Evolutionary conservation across 1,140 invertebrate genomes (phyloP).

Genomic region (Drosophila suzukii): DNA sequence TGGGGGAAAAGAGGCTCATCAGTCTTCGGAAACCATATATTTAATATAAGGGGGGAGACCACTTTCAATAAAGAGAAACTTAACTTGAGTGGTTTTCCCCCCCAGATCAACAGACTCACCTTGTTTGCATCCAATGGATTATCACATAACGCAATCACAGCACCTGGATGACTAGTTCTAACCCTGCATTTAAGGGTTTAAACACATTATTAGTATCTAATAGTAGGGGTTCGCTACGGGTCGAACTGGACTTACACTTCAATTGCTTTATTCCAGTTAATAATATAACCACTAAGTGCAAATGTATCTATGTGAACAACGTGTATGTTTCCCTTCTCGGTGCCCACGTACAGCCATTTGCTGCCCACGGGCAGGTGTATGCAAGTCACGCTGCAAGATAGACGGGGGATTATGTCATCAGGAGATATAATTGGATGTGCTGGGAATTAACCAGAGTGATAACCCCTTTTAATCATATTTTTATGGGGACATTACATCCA

Average conservation of each 20-base stretch:
- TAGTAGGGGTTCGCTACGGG: background rate
- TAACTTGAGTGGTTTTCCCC: background rate
- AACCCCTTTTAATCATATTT: too few species aligned
- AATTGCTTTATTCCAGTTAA: conserved; percentile 99
- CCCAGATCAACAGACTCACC: conserved; percentile 85
- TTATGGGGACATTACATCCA: background rate
- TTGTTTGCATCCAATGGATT: conserved; percentile 97
- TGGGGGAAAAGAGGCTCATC: background rate
- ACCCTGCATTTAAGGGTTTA: conserved; percentile 87
- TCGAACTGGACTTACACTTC: conserved; percentile 95
- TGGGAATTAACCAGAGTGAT: background rate
- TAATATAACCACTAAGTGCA: conserved; percentile 97
- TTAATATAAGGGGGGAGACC: background rate
- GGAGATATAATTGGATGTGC: background rate
- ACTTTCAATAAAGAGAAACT: background rate
- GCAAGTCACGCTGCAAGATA: conserved; percentile 92
- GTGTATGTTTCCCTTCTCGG: conserved; percentile 98
- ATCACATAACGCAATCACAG: conserved; percentile 97
- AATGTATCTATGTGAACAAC: conserved; percentile 98
- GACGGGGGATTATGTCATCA: conserved; percentile 27
- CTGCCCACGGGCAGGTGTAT: conserved; percentile 97
- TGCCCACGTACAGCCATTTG: conserved; percentile 99
- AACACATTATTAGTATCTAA: background rate
- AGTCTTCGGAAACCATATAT: background rate
- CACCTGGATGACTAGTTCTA: conserved; percentile 96